A percentile compares a stretch with the other conserved stretches of the same genome.
Conservation (phyloP, 2,113 vertebrate species). For the Nesoenas mayeri region DNA sequence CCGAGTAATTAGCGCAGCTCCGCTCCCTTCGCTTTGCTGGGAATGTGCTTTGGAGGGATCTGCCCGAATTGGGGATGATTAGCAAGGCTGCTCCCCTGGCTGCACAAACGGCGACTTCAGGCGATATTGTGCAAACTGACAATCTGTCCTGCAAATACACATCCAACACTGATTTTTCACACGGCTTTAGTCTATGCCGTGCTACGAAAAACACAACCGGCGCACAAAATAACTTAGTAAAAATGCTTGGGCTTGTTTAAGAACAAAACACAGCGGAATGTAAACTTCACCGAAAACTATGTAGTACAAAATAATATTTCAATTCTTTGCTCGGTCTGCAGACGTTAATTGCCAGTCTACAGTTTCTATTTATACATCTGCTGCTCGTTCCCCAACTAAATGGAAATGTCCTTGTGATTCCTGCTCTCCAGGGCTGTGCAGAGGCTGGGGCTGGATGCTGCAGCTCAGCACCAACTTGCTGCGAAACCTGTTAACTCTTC, state of each 20-base stretch:
- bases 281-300: neutral
- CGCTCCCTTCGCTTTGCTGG: too few species aligned
- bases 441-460: neutral
- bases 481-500: neutral
- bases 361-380: constrained; percentile 28
- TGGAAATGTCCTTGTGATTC: neutral
- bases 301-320: neutral
- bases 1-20: neutral
- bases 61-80: too few species aligned
- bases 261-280: neutral
- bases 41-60: too few species aligned
- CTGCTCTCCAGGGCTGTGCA: neutral
- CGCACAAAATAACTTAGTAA: neutral
- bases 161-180: neutral
- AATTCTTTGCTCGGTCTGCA: neutral
- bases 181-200: neutral
- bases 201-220: neutral
- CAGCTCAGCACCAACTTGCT: neutral
- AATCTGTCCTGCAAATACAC: neutral
- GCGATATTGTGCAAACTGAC: neutral
- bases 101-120: neutral
- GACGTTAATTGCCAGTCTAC: neutral
- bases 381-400: neutral
- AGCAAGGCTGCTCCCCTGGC: too few species aligned
- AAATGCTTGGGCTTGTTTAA: neutral